Percentiles rank a stretch among this genome's conserved stretches.
These are phyloP conservation scores for rat (Rattus norvegicus) DNA, from an alignment of 2,113 vertebrate species.

Conservation along the genomic window GRCr8 NC_086025.1:25390001-25390500, in stretches of 20 bases:
- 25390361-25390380: slow-evolving; percentile 58
- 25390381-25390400: slow-evolving; percentile 57
- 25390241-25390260: not conserved
- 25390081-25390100: not conserved
- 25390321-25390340: slow-evolving; percentile 57
- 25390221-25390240: slow-evolving; percentile 2
- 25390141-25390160: not conserved
- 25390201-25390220: not conserved
- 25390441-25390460: slow-evolving; percentile 2
- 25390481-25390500: slow-evolving; percentile 21
- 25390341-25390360: slow-evolving; percentile 52
- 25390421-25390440: slow-evolving; percentile 4
- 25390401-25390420: slow-evolving; percentile 32
- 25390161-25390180: not conserved
- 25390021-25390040: not conserved
- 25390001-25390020: slow-evolving; percentile 14
- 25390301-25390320: slow-evolving; percentile 49
- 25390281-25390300: not conserved
- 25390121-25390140: not conserved
- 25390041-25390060: not conserved
- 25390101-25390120: not conserved
- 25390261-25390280: not conserved
- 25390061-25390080: not conserved
- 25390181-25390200: slow-evolving; percentile 30
- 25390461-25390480: slow-evolving; percentile 35